phyloP scores from a whole-genome alignment of 2,113 vertebrate genomes.

The Alexandromys fortis region DNA sequence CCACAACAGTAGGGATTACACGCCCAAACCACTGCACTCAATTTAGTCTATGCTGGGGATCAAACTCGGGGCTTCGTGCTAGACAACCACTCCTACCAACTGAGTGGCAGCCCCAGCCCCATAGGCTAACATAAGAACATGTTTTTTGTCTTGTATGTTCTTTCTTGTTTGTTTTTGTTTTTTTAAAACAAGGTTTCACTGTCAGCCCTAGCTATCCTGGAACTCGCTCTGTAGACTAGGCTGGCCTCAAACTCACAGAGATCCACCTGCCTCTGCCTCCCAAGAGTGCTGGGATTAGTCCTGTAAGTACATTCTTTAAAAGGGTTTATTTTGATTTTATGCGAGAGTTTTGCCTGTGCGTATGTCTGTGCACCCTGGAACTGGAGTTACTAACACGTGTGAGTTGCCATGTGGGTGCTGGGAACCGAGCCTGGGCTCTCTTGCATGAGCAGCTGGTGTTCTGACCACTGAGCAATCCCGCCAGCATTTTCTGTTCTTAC shows the following conservation, averaged over 20 bases:
- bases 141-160: neutral
- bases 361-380: neutral
- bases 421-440: neutral
- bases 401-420: neutral
- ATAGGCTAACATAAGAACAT: neutral
- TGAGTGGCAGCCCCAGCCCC: neutral
- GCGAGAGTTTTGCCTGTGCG: neutral
- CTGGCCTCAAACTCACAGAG: no score
- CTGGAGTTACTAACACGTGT: neutral
- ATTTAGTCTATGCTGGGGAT: neutral
- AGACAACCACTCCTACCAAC: neutral
- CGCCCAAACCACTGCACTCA: no score
- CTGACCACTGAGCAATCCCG: neutral
- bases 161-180: no score
- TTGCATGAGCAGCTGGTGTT: neutral
- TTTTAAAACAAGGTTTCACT: no score
- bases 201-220: no score
- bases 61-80: neutral
- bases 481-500: neutral
- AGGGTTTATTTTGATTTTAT: neutral
- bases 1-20: neutral
- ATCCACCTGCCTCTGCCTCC: no score
- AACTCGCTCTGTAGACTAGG: no score
- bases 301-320: neutral
- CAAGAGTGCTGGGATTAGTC: no score